Evolutionary conservation across 1,140 invertebrate species (phyloP), one percentile per base, ranked within the genome.

Genomic region (Meteorus sp.): DNA sequence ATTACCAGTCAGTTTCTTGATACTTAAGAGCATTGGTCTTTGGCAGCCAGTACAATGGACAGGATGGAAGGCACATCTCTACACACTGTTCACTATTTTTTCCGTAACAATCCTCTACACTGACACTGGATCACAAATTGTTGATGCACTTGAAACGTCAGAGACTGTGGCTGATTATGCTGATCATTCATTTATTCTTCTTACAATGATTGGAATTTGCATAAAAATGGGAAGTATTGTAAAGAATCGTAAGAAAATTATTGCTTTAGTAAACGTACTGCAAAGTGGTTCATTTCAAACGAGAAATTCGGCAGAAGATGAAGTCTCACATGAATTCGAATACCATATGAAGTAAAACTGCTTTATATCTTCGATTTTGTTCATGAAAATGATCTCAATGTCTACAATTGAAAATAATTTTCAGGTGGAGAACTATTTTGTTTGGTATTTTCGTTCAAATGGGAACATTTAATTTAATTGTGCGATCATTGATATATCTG

Each of bases 191-290:
- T 52, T 52, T 20, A 52, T 52, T 35, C 9, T 31, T 2, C 17
- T 52, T 3, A 52, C 50, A 7, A 52, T 52, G 50, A 52, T 52
- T 35, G 50, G 50, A 19, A 52, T 52, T 6, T 52, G 50, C 15
- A 33, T 52, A 9, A 52, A 52, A 33, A 52, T 52, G 50, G 50
- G 5, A 5, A 52, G 50, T 37, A 11, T 52, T 22, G n/a, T 52
- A 35, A 52, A 52, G 22, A 52, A 52, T 6, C 29, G 50, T 9
- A 20, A 35, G n/a, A 31, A 19, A 4, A 52, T 52, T 37, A 31
- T 8, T 8, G 31, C 35, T 11, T 9, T 52, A 13, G 22, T 52
- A 6, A 22, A 52, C 8, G 20, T 19, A 35, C 29, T 52, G 2
- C 6, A 17, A 2, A 37, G 29, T 11, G 50, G 31, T 3, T 33